These are phyloP conservation scores for Collichthys lucidus DNA, from an alignment of 2,113 vertebrate species.

Conservation along the genomic window DNA sequence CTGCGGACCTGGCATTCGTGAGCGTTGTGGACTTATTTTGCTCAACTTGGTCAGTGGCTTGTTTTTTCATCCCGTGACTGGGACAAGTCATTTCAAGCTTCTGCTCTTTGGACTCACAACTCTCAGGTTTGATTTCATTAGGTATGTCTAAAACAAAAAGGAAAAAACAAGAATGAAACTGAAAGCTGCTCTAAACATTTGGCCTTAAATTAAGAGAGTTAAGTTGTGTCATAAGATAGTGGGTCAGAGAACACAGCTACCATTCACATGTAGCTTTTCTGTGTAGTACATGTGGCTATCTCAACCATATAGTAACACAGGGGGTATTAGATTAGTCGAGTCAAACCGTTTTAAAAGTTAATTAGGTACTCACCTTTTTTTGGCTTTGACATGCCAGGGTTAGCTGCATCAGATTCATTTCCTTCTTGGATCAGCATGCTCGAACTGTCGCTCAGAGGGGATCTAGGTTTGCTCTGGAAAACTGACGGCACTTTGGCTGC, in stretches of 20 bases:
- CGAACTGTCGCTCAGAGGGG: conserved; percentile 90
- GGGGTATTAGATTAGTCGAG: neutral
- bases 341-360: neutral
- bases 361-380: conserved; percentile 82
- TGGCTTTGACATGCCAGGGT: conserved; percentile 78
- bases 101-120: conserved; percentile 80
- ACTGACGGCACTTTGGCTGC: conserved; percentile 82
- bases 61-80: conserved; percentile 34
- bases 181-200: neutral
- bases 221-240: conserved; percentile 52
- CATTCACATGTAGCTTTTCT: conserved; percentile 41
- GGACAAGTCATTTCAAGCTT: conserved; percentile 72
- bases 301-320: conserved; percentile 17
- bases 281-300: conserved; percentile 24
- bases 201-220: neutral
- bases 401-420: conserved; percentile 84
- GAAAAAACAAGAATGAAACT: conserved; percentile 1
- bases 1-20: neutral
- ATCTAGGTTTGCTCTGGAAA: conserved; percentile 86
- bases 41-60: conserved; percentile 16
- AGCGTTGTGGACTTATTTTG: conserved; percentile 33
- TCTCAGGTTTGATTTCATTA: conserved; percentile 58
- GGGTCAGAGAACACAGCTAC: conserved; percentile 37
- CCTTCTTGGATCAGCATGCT: conserved; percentile 85
- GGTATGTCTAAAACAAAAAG: conserved; percentile 44